phyloP scores from a whole-genome alignment of 2,797 vertebrate genomes.

The Eulemur mongoz region DNA sequence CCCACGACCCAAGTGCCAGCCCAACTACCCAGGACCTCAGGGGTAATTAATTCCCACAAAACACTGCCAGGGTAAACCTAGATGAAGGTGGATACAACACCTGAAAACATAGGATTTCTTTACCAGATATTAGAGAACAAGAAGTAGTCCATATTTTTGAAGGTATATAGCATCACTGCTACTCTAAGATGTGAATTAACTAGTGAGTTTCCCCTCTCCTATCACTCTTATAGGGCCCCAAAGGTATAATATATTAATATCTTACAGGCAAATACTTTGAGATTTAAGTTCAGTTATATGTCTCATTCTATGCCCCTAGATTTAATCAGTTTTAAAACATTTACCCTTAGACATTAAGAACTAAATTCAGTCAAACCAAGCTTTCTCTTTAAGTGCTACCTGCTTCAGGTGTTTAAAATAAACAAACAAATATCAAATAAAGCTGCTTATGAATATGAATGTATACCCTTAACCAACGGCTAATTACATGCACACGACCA shows the following conservation, averaged over 20 bases:
- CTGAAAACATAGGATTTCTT: not conserved
- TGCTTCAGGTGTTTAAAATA: conserved; percentile 29
- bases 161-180: not conserved
- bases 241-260: not conserved
- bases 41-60: not conserved
- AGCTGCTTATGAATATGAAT: not conserved
- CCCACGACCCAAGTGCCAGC: not conserved
- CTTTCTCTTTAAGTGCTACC: not conserved
- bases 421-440: conserved; percentile 4
- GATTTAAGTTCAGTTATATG: not conserved
- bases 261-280: not conserved
- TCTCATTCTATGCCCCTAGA: not conserved
- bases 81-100: not conserved
- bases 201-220: not conserved
- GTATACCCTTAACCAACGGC: not conserved
- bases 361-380: conserved; percentile 34
- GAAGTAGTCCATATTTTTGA: not conserved
- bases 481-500: not conserved
- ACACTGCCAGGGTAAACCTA: not conserved
- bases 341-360: conserved; percentile 6
- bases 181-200: conserved; percentile 1
- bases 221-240: not conserved
- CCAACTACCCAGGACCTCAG: not conserved
- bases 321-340: not conserved
- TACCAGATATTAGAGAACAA: not conserved